Base-by-base conservation (phyloP, 53 echinoderm and acorn worm species). In the Patiria pectinifera region DNA sequence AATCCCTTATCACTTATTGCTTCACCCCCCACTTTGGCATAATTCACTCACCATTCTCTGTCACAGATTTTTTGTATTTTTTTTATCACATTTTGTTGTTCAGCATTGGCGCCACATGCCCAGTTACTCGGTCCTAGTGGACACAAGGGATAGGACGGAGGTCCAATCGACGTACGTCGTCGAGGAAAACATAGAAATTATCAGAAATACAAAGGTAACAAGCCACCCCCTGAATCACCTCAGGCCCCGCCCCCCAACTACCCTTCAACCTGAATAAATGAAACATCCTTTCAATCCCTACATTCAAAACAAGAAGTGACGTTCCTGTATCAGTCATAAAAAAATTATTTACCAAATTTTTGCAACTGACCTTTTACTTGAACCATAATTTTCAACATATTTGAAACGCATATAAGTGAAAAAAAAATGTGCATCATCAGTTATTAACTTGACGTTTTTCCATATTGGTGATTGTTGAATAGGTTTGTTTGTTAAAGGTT, bases 181-280 rank as follows among this genome's bases (percentile, higher is more conserved):
- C n/a, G 85, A 96, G 71, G 96, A 96, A 71, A 96, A 96, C 91
- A 95, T 96, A 62, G 95, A 95, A 84, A 86, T 96, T 63, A 93
- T 96, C 82, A 76, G 46, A 75, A 91, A 83, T 77, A 92, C 92
- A 45, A 93, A 93, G 96, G 96, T 96, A 95, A 79, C 74, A 25
- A 45, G 0, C 12, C 47, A 0, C 48, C 21, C 46, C 21, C 49
- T 1, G 0, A 12, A 19, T 15, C 81, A 12, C 81, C 13, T 11
- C 5, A 48, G 15, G 2, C 81, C 21, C 48, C 46, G 44, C 21
- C 35, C 43, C 81, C 26, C 25, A 2, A 26, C 26, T 19, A 74
- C 76, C 76, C 76, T 6, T 22, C 76, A 60, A 60, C 60, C 60
- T 35, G 60, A 60, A 12, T 60, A 12, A 60, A 60, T 74, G 74